Percentiles rank a stretch among this genome's conserved stretches.
These are phyloP conservation scores for Troides helena DNA, from an alignment of 2,888 invertebrate species.

Conservation along the genomic window DNA sequence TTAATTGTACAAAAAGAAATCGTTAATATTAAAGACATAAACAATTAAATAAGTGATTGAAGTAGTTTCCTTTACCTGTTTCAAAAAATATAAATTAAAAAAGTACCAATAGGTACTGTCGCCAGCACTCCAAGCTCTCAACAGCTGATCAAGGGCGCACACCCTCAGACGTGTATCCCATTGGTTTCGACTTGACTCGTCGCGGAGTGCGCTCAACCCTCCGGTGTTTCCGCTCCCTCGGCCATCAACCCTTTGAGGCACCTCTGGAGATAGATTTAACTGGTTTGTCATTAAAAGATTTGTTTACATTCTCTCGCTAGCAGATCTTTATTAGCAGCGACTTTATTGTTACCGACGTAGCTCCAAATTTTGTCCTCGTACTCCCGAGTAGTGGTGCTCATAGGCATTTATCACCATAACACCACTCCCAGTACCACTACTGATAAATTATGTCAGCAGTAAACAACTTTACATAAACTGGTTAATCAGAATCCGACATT, in stretches of 20 bases:
- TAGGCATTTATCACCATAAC: no score
- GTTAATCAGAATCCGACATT: slow-evolving; percentile 17
- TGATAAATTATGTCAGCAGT: slow-evolving; percentile 9
- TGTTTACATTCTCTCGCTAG: background rate
- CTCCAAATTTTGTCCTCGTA: slow-evolving; percentile 1
- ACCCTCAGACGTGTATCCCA: slow-evolving; percentile 18
- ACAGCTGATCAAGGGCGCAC: slow-evolving; percentile 11
- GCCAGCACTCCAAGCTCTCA: slow-evolving; percentile 3
- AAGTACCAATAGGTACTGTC: background rate
- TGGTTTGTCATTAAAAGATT: no score
- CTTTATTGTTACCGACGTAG: background rate
- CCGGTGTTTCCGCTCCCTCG: background rate
- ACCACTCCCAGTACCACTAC: no score
- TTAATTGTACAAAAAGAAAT: no score
- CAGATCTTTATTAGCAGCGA: background rate
- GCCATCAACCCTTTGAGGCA: background rate
- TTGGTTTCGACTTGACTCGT: slow-evolving; percentile 21
- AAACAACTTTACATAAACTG: slow-evolving; percentile 17
- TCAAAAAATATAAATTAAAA: no score
- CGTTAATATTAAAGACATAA: no score
- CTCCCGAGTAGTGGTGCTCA: no score
- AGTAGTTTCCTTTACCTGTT: no score
- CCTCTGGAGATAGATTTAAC: background rate
- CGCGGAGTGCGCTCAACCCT: slow-evolving; percentile 11
- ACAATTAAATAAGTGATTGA: no score